phyloP scores from a whole-genome alignment of 1,140 invertebrate genomes.

The Sycophila sp. region DNA sequence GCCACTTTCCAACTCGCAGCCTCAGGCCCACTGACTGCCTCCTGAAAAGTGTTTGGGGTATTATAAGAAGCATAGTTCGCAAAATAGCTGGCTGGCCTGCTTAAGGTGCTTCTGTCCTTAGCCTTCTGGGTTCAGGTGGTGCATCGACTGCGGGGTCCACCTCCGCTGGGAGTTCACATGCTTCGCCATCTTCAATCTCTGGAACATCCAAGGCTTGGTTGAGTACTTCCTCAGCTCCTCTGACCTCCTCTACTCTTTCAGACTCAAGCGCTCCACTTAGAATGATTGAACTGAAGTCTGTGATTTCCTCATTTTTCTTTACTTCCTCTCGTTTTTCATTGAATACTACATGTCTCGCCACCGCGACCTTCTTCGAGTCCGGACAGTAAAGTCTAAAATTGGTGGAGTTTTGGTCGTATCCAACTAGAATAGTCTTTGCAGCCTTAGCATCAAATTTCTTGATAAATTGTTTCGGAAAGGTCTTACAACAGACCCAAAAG shows the following conservation, averaged over 20 bases:
- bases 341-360: not conserved
- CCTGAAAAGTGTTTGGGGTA: slow-evolving; percentile 34
- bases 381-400: not conserved
- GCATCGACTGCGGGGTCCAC: too few relatives aligned
- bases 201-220: not conserved
- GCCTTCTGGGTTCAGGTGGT: too few relatives aligned
- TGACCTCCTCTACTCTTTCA: not conserved
- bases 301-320: too few relatives aligned
- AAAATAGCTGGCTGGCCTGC: not conserved
- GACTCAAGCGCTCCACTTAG: too few relatives aligned
- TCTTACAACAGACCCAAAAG: slow-evolving; percentile 29
- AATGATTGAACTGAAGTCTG: too few relatives aligned
- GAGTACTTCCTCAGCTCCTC: not conserved
- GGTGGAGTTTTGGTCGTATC: not conserved
- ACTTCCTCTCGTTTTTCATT: not conserved
- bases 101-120: too few relatives aligned
- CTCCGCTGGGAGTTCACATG: too few relatives aligned
- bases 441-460: slow-evolving; percentile 7
- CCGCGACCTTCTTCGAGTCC: not conserved
- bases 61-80: slow-evolving; percentile 17
- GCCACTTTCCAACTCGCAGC: slow-evolving; percentile 38
- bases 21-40: slow-evolving; percentile 36
- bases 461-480: slow-evolving; percentile 17
- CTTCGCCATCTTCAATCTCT: too few relatives aligned
- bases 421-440: not conserved